Base-by-base conservation (phyloP, 2,888 invertebrate genomes). In the Glaucopsyche alexis region DNA sequence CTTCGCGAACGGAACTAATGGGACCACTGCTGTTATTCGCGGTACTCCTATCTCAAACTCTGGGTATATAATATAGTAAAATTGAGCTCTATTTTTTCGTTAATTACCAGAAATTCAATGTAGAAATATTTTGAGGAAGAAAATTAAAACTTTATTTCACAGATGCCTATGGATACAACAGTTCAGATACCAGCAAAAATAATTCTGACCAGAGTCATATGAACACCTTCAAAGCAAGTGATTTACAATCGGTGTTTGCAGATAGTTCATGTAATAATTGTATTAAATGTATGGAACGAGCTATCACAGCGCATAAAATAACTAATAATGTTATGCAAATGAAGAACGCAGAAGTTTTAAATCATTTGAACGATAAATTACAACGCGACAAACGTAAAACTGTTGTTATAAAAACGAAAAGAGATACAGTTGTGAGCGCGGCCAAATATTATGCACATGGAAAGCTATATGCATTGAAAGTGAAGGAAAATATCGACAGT, bases 1-100 rank as follows among this genome's bases (percentile, higher is more conserved):
- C 78, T 77, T 82, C 76, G 80, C 85, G 88, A 89, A 91, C 91
- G 90, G 88, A 87, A 87, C 87, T 90, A 91, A 91, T 90, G 89
- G 90, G 86, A 85, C 84, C 84, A 78, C 78, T 89, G 83, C 86
- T 91, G 87, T 84, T 89, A 78, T 90, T 82, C 79, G 84, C 84
- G 76, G 82, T 90, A 78, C 77, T 85, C 75, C 77, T 87, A 76
- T 84, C 88, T 76, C 86, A 81, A 80, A 82, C 82, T 71, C 80
- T 85, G 77, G 89, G 90, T 91, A 80, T 1, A 13, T 6, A 29
- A 29, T 29, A 29, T 29, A 29, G 29, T 29, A 29, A 29, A 29
- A 29, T 29, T n/a, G n/a, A n/a, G n/a, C n/a, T n/a, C n/a, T n/a
- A n/a, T n/a, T n/a, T n/a, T n/a, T n/a, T n/a, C n/a, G n/a, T n/a